Evolutionary conservation across 2,113 vertebrate genomes (phyloP), one percentile per base, ranked within the genome.

Genomic region (Argyrosomus japonicus): DNA sequence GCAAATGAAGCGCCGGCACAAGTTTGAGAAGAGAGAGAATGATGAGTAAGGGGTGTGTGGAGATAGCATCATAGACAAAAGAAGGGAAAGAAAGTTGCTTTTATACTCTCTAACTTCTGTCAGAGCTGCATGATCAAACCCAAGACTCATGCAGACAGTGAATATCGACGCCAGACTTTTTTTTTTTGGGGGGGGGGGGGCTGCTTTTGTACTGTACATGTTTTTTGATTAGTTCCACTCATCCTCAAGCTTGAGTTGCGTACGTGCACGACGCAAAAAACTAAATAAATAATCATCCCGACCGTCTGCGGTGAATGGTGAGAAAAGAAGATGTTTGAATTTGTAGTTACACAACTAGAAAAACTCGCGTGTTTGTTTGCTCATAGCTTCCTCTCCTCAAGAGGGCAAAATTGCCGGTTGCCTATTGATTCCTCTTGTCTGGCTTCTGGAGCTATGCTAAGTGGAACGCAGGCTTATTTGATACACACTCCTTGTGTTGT

Each of bases 1-100:
- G 87, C 84, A 94, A 92, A 94, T 94, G 90, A 92, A 90, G 90
- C 75, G 63, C 68, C 58, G 5, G 72, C 84, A 71, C 72, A 83
- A 84, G 68, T 90, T 90, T 88, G 76, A 23, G 58, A 68, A 45
- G 47, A 75, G 68, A 51, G 63, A 72, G 51, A 81, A 79, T 51
- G 75, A 89, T 27, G 72, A 40, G 36, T 8, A 40, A 40, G 32
- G 21, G 48, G 45, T 62, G 70, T 3, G 8, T 19, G 56, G 62
- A 71, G 60, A 67, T 3, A 64, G 25, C 6, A 6, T 11, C 3
- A 10, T 1, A 62, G 82, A 65, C 47, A 60, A 74, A 50, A 48
- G 67, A 60, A 56, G 57, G 21, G 60, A 23, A 32, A 40, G 70
- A 47, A 60, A 63, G 56, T 75, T 57, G 69, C 79, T 43, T 83